Conservation (phyloP, 2,888 invertebrate species). For the Drosophila villosipedis region DNA sequence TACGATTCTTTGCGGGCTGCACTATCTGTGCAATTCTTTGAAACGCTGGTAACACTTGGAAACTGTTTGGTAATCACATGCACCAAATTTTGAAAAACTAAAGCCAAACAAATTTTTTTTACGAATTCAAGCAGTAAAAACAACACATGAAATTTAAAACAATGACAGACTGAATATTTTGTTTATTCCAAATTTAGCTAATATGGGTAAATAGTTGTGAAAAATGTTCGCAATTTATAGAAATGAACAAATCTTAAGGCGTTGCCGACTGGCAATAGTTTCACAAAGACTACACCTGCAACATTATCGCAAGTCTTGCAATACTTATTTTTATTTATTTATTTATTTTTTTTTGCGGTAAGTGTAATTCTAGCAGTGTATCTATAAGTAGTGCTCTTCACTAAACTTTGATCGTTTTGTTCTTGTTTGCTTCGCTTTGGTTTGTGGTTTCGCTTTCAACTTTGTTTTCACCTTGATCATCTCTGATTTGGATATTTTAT, state of each 20-base stretch:
- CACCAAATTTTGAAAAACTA: conserved; percentile 43
- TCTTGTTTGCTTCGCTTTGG: conserved; percentile 4
- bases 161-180: conserved; percentile 20
- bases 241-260: background rate
- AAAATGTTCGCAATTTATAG: background rate
- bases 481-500: conserved; percentile 15
- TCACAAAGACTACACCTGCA: background rate
- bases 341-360: background rate
- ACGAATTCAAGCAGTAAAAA: conserved; percentile 27
- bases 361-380: conserved; percentile 10
- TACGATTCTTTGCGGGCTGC: conserved; percentile 4
- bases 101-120: conserved; percentile 18
- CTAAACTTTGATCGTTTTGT: background rate
- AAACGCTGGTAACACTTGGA: conserved; percentile 13
- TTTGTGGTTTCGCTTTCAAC: conserved; percentile 30
- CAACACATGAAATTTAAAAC: conserved; percentile 38
- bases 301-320: too few species aligned
- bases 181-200: background rate
- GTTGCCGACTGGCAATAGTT: background rate
- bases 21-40: background rate
- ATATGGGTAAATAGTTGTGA: background rate
- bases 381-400: conserved; percentile 1
- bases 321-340: background rate
- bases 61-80: conserved; percentile 17
- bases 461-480: conserved; percentile 43